These are phyloP conservation scores for Mallotus villosus DNA, from an alignment of 2,797 vertebrate species.

Conservation along the genomic window DNA sequence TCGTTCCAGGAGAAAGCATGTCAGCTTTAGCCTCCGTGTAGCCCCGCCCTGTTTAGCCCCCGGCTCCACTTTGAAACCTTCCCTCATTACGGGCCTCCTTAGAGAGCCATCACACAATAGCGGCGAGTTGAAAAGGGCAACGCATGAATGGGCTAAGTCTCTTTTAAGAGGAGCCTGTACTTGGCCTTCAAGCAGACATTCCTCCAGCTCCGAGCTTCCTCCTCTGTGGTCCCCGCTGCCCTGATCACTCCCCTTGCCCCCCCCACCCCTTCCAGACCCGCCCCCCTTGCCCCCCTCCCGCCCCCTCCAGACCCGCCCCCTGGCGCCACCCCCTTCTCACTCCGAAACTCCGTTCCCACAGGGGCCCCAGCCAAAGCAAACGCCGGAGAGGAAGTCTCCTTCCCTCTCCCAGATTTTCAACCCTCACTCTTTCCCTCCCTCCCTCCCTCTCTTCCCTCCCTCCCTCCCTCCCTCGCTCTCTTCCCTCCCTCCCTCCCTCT, in stretches of 20 bases:
- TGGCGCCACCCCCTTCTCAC: constrained; percentile 42
- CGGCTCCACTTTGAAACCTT: constrained; percentile 70
- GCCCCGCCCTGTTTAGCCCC: constrained; percentile 66
- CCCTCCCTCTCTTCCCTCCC: constrained; percentile 11
- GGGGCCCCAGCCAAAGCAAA: constrained; percentile 77
- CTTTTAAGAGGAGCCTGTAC: constrained; percentile 76
- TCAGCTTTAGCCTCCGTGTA: constrained; percentile 60
- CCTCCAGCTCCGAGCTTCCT: constrained; percentile 79
- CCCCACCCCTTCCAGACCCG: background rate
- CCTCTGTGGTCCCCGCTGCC: constrained; percentile 74
- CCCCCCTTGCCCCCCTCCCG: constrained; percentile 28
- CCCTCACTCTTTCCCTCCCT: background rate
- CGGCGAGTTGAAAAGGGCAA: constrained; percentile 73
- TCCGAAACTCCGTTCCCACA: constrained; percentile 77
- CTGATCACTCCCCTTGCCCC: constrained; percentile 48
- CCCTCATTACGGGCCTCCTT: constrained; percentile 67
- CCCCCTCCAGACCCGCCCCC: background rate
- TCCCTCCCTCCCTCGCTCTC: background rate
- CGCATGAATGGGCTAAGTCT: constrained; percentile 73
- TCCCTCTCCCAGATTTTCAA: constrained; percentile 38
- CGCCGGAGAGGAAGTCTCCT: constrained; percentile 74
- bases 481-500: background rate
- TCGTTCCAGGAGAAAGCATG: constrained; percentile 72
- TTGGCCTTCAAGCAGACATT: constrained; percentile 82
- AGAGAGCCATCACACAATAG: constrained; percentile 78